Evolutionary conservation across 2,113 vertebrate genomes (phyloP).

Genomic region (Cettia cetti): DNA sequence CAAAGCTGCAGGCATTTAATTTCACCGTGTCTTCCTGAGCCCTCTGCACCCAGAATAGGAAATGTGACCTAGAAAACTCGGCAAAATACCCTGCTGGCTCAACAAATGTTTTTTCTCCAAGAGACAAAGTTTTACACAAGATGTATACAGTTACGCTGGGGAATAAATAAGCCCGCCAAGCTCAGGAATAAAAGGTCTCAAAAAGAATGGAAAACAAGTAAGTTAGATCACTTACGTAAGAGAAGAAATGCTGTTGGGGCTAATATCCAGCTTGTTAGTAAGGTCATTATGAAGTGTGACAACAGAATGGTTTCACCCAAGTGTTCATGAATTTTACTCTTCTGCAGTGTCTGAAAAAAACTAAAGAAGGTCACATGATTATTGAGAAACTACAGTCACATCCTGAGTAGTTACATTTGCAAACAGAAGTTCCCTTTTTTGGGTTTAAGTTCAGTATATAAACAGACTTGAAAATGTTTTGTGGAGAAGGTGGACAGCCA

Average conservation of each 20-base stretch:
- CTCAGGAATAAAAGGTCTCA: background rate
- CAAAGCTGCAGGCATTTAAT: background rate
- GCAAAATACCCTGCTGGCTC: background rate
- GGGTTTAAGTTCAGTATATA: background rate
- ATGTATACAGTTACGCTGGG: background rate
- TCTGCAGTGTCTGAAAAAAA: background rate
- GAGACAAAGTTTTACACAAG: background rate
- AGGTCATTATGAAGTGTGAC: background rate
- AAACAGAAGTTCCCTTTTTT: conserved; percentile 6
- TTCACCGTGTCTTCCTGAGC: background rate
- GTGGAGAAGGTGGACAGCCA: background rate
- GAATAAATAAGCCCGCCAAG: background rate
- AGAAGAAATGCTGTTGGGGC: background rate
- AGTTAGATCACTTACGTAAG: conserved; percentile 2
- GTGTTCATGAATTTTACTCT: background rate
- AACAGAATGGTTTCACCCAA: background rate
- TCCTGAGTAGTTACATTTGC: conserved; percentile 2
- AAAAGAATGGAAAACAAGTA: background rate
- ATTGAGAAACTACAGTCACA: background rate
- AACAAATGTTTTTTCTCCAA: background rate
- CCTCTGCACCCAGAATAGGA: background rate
- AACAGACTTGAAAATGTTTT: background rate
- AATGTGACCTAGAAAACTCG: background rate
- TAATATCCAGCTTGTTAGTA: background rate
- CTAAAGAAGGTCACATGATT: background rate